Conservation (phyloP, 2,797 vertebrate genomes). For the Lacerta bilineata region DNA sequence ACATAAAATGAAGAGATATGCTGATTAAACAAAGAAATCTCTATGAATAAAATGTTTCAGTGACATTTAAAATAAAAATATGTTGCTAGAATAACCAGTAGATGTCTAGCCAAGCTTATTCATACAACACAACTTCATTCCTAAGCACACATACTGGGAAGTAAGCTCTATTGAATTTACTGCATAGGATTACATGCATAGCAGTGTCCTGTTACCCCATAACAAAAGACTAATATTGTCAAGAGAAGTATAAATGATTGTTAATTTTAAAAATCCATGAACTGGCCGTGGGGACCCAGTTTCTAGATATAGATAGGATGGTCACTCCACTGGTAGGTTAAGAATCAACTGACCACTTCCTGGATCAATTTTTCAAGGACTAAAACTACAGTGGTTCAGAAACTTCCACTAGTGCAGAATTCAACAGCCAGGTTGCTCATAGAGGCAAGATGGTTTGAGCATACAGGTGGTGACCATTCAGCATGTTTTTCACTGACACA, state of each 20-base stretch:
- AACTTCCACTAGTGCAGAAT: too few relatives aligned
- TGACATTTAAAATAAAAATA: neutral
- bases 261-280: neutral
- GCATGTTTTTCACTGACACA: too few relatives aligned
- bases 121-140: too few relatives aligned
- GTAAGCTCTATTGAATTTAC: neutral
- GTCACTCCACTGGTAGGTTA: neutral
- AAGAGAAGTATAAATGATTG: neutral
- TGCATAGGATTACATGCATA: neutral
- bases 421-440: too few relatives aligned
- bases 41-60: neutral
- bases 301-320: neutral
- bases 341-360: neutral
- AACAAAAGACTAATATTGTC: neutral
- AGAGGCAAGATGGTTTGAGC: too few relatives aligned
- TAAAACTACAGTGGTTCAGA: too few relatives aligned
- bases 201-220: neutral
- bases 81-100: too few relatives aligned
- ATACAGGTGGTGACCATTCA: too few relatives aligned
- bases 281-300: neutral
- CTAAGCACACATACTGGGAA: neutral
- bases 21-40: neutral
- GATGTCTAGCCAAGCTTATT: neutral
- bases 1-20: neutral
- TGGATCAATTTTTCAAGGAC: neutral